phyloP scores from a whole-genome alignment of 2,113 vertebrate genomes.

The Daboia siamensis region DNA sequence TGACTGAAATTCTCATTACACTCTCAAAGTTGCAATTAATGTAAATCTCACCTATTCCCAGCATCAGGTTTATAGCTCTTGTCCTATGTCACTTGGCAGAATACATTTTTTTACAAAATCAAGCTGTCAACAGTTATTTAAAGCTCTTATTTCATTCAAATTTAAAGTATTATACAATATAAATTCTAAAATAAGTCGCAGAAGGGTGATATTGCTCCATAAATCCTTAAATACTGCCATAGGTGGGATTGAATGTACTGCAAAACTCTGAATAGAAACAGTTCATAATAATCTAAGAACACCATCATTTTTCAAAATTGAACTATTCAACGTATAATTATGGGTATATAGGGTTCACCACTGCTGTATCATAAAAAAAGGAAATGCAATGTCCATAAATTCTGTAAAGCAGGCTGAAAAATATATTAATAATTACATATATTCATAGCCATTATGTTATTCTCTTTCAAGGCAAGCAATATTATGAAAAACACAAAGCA shows the following conservation, averaged over 20 bases:
- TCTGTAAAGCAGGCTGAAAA: background rate
- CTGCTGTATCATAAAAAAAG: constrained; percentile 8
- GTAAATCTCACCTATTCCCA: constrained; percentile 44
- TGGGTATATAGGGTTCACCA: background rate
- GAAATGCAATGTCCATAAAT: background rate
- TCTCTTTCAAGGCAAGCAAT: background rate
- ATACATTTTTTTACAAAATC: constrained; percentile 20
- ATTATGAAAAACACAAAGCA: background rate
- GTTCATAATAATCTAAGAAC: background rate
- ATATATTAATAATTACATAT: background rate
- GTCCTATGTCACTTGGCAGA: constrained; percentile 35
- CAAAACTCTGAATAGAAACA: constrained; percentile 8
- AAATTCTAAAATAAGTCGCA: constrained; percentile 24
- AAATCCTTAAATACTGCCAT: constrained; percentile 30
- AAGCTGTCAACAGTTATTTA: constrained; percentile 40
- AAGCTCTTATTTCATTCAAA: constrained; percentile 44
- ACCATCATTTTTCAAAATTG: background rate
- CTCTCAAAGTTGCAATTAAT: constrained; percentile 51
- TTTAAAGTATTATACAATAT: constrained; percentile 48
- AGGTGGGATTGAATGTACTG: constrained; percentile 19
- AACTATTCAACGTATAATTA: background rate
- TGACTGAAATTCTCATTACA: constrained; percentile 53
- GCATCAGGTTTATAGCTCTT: constrained; percentile 45
- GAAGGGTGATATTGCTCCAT: constrained; percentile 8
- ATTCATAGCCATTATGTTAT: background rate